phyloP scores from a whole-genome alignment of 2,113 vertebrate genomes.

The Patagioenas fasciata region DNA sequence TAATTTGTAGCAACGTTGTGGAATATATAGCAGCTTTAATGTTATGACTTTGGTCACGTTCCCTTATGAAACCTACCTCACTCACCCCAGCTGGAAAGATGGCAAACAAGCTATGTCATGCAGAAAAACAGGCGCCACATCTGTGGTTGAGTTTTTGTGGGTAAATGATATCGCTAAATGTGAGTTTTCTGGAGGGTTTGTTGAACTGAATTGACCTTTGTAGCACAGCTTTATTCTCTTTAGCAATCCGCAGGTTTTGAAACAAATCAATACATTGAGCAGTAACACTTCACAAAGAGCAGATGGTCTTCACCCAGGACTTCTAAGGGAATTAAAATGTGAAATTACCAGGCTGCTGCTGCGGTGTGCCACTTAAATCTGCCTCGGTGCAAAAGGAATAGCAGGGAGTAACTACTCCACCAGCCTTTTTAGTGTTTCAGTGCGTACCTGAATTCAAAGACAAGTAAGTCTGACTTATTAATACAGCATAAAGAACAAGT shows the following conservation, averaged over 20 bases:
- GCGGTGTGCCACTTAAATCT: not conserved
- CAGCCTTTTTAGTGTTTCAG: not conserved
- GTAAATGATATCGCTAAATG: constrained; percentile 31
- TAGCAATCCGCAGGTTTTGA: not conserved
- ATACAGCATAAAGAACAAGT: not conserved
- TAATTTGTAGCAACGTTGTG: not conserved
- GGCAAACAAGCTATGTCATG: not conserved
- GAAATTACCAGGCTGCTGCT: constrained; percentile 28
- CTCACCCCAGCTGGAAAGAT: constrained; percentile 4
- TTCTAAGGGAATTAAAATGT: constrained; percentile 13
- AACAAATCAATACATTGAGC: constrained; percentile 36
- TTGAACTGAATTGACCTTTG: constrained; percentile 24
- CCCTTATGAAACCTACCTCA: not conserved
- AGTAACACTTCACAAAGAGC: not conserved
- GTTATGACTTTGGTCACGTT: not conserved
- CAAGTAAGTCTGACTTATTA: not conserved
- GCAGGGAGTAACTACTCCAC: not conserved
- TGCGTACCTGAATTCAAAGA: not conserved
- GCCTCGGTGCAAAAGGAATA: not conserved
- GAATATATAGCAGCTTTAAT: not conserved
- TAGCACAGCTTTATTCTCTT: not conserved
- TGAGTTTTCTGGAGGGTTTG: not conserved
- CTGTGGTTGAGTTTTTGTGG: not conserved
- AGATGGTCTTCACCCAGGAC: not conserved
- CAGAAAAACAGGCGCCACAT: not conserved